Conservation (phyloP, 2,113 vertebrate species). For the Stomatorhinus ivindoensis region DNA sequence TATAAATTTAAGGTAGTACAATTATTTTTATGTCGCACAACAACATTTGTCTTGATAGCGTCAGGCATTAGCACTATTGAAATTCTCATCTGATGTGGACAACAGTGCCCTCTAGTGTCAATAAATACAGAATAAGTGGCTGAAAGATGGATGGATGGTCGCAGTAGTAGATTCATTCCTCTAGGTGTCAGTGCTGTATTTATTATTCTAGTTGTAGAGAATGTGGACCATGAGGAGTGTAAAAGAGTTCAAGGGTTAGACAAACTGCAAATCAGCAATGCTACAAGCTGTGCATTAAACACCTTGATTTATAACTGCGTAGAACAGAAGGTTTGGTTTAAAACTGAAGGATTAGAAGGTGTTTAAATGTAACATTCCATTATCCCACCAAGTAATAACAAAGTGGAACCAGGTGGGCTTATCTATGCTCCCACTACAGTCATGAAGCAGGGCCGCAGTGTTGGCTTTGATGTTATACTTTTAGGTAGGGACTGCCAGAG, state of each 20-base stretch:
- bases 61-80: not conserved
- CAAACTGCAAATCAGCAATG: not conserved
- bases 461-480: not conserved
- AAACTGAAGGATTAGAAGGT: not conserved
- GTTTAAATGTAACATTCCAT: not conserved
- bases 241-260: not conserved
- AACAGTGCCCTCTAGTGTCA: not conserved
- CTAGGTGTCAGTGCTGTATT: not conserved
- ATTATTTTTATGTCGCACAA: not conserved
- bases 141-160: not conserved
- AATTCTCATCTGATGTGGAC: not conserved
- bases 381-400: not conserved
- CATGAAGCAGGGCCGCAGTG: not conserved
- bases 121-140: not conserved
- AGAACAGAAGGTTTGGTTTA: not conserved
- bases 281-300: not conserved
- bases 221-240: not conserved
- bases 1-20: not conserved
- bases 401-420: not conserved
- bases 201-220: not conserved
- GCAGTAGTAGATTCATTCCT: not conserved
- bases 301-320: not conserved
- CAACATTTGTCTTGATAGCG: not conserved
- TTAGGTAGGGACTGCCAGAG: not conserved
- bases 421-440: not conserved